Evolutionary conservation across 2,113 vertebrate species (phyloP).

Genomic region (Cacatua alba): DNA sequence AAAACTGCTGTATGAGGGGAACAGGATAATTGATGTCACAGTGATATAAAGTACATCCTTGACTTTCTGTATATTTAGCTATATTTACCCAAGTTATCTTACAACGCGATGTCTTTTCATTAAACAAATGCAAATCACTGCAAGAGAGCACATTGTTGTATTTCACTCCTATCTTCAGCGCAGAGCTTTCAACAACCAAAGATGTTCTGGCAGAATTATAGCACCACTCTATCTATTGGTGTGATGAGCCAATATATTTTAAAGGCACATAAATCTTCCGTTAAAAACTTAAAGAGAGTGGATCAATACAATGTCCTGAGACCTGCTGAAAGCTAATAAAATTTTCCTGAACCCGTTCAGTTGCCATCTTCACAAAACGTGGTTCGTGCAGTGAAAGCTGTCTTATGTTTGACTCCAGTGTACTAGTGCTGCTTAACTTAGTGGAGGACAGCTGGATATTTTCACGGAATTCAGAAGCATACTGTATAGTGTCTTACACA

Average conservation of each 20-base stretch:
- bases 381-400: neutral
- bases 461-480: neutral
- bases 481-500: neutral
- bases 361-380: neutral
- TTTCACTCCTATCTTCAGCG: neutral
- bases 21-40: neutral
- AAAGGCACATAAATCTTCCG: neutral
- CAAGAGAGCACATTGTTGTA: neutral
- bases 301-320: neutral
- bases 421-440: neutral
- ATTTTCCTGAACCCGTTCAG: neutral
- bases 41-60: neutral
- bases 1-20: conserved; percentile 19
- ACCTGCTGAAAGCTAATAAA: neutral
- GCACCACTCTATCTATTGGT: neutral
- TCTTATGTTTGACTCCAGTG: neutral
- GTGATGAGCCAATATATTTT: neutral
- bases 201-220: neutral
- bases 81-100: neutral
- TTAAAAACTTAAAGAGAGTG: neutral
- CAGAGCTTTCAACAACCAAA: neutral
- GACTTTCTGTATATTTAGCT: conserved; percentile 9
- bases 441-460: neutral
- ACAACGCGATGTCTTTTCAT: neutral
- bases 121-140: neutral